phyloP scores from a whole-genome alignment of 2,888 invertebrate species.

The Agrypnus murinus region DNA sequence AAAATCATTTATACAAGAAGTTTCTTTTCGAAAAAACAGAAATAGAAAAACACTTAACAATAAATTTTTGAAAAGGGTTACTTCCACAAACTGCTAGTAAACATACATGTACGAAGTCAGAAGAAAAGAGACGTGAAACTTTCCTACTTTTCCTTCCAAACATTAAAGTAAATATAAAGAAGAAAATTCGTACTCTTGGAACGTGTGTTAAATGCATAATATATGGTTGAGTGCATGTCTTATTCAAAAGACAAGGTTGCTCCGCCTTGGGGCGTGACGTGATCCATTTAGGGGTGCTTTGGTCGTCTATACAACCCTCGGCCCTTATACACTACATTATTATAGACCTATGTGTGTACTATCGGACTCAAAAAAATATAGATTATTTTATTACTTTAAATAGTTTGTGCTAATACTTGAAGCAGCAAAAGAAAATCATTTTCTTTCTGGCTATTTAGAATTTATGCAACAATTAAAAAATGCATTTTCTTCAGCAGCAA shows the following conservation, averaged over 20 bases:
- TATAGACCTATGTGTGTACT: conserved; percentile 45
- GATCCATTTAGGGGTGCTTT: conserved; percentile 61
- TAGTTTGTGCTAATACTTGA: no score
- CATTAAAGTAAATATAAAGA: conserved; percentile 19
- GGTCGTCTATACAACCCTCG: conserved; percentile 47
- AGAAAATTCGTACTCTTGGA: conserved; percentile 34
- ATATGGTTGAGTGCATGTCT: conserved; percentile 67
- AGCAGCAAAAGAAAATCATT: no score
- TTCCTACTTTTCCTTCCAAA: neutral
- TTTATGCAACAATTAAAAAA: no score
- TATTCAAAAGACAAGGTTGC: conserved; percentile 65
- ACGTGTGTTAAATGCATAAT: conserved; percentile 66
- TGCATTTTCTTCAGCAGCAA: no score
- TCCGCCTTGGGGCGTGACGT: conserved; percentile 66
- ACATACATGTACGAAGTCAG: neutral
- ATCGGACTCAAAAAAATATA: conserved; percentile 42
- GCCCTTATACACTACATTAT: conserved; percentile 45
- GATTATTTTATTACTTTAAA: no score
- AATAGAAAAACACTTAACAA: no score
- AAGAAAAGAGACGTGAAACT: conserved; percentile 8
- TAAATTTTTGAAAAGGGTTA: no score
- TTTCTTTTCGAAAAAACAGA: no score
- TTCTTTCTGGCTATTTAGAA: no score
- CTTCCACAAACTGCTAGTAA: no score
- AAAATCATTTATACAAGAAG: no score